Base-by-base conservation (phyloP, 2,888 invertebrate genomes). In the Limnephilus rhombicus region DNA sequence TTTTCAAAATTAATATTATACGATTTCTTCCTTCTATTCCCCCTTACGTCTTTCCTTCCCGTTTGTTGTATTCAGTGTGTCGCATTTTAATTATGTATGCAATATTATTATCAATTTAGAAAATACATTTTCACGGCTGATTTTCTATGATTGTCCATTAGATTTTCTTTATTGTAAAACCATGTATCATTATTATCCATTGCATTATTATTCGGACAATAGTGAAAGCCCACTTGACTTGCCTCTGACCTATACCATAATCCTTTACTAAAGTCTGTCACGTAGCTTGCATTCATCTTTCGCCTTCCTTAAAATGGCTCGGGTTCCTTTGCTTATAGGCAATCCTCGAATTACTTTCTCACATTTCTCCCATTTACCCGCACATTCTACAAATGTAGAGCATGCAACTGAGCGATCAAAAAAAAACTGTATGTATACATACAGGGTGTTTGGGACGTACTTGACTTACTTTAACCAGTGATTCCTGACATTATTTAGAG, bases 271-370 rank as follows among this genome's bases (percentile, higher is more conserved):
- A 83, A 83, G 15, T 83, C 31, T 34, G 82, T 31, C 82, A 83
- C 82, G 82, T 34, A 34, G 31, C 82, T 24, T 83, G 82, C 82
- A 37, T 83, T 31, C 82, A 31, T 83, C 82, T 34, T 37, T 34
- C 34, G 34, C 82, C 82, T 34, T 37, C 18, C 82, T 82, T 34
- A 15, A 83, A 83, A 31, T 68, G n/a, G 24, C 68, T 4, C 7
- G 34, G 82, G 5, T 83, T 83, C 9, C 31, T 83, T 83, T 83
- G 31, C 82, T 83, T 83, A 34, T 83, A 83, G 31, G 82, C 82
- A 29, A 83, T 83, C 82, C 82, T 34, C 82, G 82, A 83, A 83
- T 83, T 83, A 34, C 82, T 83, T 83, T 83, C 82, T 37, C 31
- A 37, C 82, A 83, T 83, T 83, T 83, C 82, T 37, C 34, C 34